A percentile compares a stretch with the other conserved stretches of the same genome.
phyloP scores from a whole-genome alignment of 2,888 invertebrate genomes.

The Ethmia dodecea region DNA sequence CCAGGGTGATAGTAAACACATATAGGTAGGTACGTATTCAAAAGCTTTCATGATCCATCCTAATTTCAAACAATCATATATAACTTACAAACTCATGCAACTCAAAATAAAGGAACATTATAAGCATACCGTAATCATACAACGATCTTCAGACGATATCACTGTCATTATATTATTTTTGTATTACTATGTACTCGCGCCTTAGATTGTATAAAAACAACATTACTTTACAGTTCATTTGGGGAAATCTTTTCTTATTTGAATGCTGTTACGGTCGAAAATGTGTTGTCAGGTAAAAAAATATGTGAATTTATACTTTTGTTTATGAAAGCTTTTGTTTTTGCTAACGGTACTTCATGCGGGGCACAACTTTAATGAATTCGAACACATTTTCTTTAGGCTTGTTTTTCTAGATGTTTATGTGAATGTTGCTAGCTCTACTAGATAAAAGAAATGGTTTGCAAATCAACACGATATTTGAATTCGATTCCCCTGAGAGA shows the following conservation, averaged over 20 bases:
- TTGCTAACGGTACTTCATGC: constrained; percentile 43
- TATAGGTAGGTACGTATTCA: too few relatives aligned
- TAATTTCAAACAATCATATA: constrained; percentile 27
- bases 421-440: too few relatives aligned
- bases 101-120: constrained; percentile 22
- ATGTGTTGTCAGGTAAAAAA: neutral
- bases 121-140: constrained; percentile 30
- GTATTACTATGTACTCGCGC: constrained; percentile 30
- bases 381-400: too few relatives aligned
- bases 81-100: constrained; percentile 23
- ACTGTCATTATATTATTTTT: constrained; percentile 32
- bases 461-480: too few relatives aligned
- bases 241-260: neutral
- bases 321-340: constrained; percentile 30
- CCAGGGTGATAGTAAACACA: too few relatives aligned
- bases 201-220: constrained; percentile 5
- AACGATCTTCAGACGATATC: constrained; percentile 21
- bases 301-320: neutral
- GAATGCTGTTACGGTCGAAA: constrained; percentile 2
- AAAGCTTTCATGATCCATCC: neutral
- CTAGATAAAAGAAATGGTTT: too few relatives aligned
- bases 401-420: too few relatives aligned
- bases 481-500: too few relatives aligned
- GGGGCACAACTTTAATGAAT: too few relatives aligned
- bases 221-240: neutral